These are phyloP conservation scores for Neogale vison DNA, from an alignment of 2,113 vertebrate species.

Conservation along the genomic window DNA sequence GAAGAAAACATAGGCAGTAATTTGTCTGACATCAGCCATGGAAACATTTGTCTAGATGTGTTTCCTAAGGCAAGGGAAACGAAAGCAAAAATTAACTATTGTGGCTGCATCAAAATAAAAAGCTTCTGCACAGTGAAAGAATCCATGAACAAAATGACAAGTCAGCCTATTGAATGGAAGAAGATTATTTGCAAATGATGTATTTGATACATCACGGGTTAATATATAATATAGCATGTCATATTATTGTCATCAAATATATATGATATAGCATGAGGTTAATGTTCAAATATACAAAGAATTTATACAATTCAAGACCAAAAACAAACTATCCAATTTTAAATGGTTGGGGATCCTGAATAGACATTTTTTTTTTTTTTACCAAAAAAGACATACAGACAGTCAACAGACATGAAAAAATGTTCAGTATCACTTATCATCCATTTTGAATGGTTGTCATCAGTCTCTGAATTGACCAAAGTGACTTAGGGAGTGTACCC, in stretches of 20 bases:
- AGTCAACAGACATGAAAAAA: neutral
- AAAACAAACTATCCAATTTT: neutral
- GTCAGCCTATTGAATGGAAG: neutral
- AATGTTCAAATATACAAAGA: neutral
- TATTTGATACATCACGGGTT: neutral
- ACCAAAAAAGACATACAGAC: neutral
- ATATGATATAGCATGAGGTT: neutral
- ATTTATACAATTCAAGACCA: neutral
- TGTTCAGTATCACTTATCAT: neutral
- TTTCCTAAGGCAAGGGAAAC: neutral
- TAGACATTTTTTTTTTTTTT: neutral
- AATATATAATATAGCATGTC: too few species aligned
- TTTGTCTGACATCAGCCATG: neutral
- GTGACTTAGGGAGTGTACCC: accelerated
- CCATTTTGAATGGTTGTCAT: neutral
- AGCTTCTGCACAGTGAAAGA: neutral
- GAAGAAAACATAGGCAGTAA: neutral
- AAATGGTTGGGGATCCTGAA: neutral
- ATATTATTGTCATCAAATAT: too few species aligned
- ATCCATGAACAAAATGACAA: neutral
- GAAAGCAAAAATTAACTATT: neutral
- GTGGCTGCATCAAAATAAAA: neutral
- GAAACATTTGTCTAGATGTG: neutral
- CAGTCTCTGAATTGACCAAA: neutral
- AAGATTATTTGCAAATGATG: neutral